These are phyloP conservation scores for Prolemur simus DNA, from an alignment of 2,113 vertebrate species.

Conservation along the genomic window DNA sequence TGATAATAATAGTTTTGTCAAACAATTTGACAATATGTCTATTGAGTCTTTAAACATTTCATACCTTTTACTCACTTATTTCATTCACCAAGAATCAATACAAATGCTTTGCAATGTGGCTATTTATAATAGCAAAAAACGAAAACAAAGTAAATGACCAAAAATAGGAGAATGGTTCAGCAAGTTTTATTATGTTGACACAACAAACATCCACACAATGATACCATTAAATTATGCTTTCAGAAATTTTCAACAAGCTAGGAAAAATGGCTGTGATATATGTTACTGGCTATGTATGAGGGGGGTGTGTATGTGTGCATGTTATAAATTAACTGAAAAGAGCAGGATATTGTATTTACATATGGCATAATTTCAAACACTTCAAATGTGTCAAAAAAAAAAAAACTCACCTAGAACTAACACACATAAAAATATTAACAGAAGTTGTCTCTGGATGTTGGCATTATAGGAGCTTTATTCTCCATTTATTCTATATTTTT, in stretches of 20 bases:
- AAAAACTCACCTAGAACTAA: background rate
- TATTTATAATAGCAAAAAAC: constrained; percentile 13
- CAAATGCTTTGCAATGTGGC: background rate
- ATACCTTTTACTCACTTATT: background rate
- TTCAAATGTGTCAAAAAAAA: background rate
- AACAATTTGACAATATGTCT: background rate
- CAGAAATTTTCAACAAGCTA: constrained; percentile 2
- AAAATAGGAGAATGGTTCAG: background rate
- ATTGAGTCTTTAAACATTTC: constrained; percentile 11
- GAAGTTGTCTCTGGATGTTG: background rate
- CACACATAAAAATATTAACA: background rate
- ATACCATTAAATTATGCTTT: background rate
- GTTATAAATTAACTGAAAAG: constrained; percentile 5
- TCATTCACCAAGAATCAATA: background rate
- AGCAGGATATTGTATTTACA: background rate
- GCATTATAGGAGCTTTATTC: background rate
- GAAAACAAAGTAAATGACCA: background rate
- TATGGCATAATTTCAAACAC: background rate
- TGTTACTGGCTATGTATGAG: background rate
- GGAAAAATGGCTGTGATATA: background rate
- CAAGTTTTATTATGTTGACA: background rate
- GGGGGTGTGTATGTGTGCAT: background rate
- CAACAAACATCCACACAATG: background rate
- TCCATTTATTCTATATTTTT: background rate
- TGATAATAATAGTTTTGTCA: constrained; percentile 4